Evolutionary conservation across 2,888 invertebrate genomes (phyloP), one percentile per base, ranked within the genome.

Genomic region (Siphlonurus alternatus): DNA sequence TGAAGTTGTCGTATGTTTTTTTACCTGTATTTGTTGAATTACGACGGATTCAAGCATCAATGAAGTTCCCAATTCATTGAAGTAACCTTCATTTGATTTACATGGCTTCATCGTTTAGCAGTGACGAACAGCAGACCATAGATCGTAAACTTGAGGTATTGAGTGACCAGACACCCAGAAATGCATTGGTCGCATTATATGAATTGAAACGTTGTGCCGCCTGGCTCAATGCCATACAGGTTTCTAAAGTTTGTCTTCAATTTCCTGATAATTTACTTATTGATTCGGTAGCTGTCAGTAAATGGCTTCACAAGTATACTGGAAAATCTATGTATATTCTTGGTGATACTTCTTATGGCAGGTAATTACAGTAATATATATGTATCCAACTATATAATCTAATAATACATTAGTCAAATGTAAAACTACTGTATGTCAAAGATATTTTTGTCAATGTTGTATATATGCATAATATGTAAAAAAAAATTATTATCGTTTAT

Each of bases 301-400:
- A 77, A 10, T 71, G 72, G 65, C 73, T 87, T 53, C 78, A 81
- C 70, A 69, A 73, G 53, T 68, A 70, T n/a, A 71, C 80, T 25
- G 78, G 80, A 53, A 80, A 81, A 70, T 83, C 85, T 71, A 77
- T 89, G 1, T 94, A 87, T 71, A 85, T 95, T 70, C 78, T 96
- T 64, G 94, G 89, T 1, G 95, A 96, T 72, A 93, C 93, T 7
- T 88, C 93, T 0, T 95, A 93, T 75, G 93, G 92, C 69, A 93
- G 90, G 82, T 87, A 72, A 67, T 72, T 67, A 72, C 81, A 19
- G 23, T 56, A 61, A 23, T 61, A 53, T 61, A 61, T 3, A 23
- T 54, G 20, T 65, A 20, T 24, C 10, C 25, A 59, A 60, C n/a
- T n/a, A n/a, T n/a, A n/a, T n/a, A n/a, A n/a, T n/a, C n/a, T n/a